A percentile compares a stretch with the other conserved stretches of the same genome.
Conservation (phyloP, 1,140 invertebrate genomes). For the Caligus rogercresseyi region DNA sequence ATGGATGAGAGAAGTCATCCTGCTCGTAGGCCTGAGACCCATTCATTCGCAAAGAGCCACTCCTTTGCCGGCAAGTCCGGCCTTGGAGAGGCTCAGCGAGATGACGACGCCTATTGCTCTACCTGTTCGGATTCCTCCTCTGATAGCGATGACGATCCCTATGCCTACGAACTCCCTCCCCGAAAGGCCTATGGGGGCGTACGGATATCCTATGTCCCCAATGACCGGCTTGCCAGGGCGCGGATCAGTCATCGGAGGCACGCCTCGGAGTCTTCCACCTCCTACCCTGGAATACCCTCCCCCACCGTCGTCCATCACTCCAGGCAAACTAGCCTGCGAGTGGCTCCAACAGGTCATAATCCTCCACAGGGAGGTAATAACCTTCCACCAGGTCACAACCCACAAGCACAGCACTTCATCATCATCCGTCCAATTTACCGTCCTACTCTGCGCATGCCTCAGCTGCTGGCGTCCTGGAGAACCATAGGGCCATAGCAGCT, state of each 20-base stretch:
- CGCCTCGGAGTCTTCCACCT: not conserved
- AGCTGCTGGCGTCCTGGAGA: slow-evolving; percentile 23
- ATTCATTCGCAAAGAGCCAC: not conserved
- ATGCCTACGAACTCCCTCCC: slow-evolving; percentile 53
- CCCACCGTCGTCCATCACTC: not conserved
- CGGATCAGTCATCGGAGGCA: not conserved
- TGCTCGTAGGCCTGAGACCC: not conserved
- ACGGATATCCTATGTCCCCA: slow-evolving; percentile 69
- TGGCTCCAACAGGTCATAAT: no score
- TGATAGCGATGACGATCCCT: slow-evolving; percentile 51
- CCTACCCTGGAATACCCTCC: not conserved
- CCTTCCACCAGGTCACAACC: no score
- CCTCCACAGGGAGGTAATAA: no score
- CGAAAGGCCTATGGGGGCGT: slow-evolving; percentile 57
- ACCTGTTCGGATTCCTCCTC: slow-evolving; percentile 44
- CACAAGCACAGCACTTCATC: no score
- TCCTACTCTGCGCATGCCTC: no score
- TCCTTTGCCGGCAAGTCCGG: not conserved
- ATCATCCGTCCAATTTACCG: no score
- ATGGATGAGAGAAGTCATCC: not conserved
- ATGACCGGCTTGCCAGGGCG: slow-evolving; percentile 46
- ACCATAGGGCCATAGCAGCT: slow-evolving; percentile 14
- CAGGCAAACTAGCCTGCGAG: not conserved
- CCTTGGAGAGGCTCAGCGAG: slow-evolving; percentile 6
- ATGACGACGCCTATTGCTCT: slow-evolving; percentile 11